Percentiles rank a stretch among this genome's conserved stretches.
Conservation (phyloP, 2,888 invertebrate species). For the Plebejus anna region DNA sequence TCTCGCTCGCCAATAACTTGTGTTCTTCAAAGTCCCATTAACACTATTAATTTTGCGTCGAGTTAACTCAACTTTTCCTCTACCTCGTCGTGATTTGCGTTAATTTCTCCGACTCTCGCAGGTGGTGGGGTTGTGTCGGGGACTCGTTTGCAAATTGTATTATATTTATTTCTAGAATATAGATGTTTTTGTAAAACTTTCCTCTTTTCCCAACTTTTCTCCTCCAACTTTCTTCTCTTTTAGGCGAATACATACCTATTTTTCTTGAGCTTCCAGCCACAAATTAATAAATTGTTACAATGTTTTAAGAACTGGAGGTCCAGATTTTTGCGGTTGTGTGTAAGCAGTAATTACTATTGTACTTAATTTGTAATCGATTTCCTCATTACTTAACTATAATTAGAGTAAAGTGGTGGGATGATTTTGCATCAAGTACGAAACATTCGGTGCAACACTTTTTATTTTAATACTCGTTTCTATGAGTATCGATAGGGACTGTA, state of each 20-base stretch:
- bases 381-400: background rate
- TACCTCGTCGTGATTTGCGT: slow-evolving; percentile 26
- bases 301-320: background rate
- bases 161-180: background rate
- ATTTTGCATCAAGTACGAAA: background rate
- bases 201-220: background rate
- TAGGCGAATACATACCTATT: background rate
- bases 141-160: background rate
- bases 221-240: background rate
- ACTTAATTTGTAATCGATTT: background rate
- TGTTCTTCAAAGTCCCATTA: slow-evolving; percentile 42
- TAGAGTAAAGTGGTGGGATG: background rate
- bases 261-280: background rate
- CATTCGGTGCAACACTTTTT: background rate
- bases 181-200: background rate
- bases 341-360: background rate
- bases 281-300: background rate
- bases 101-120: background rate
- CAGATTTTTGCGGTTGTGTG: background rate
- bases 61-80: slow-evolving; percentile 35
- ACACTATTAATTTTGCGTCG: slow-evolving; percentile 38
- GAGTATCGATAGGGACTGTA: too few species aligned
- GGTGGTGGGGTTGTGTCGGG: background rate
- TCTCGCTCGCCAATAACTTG: slow-evolving; percentile 38
- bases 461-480: background rate